These are phyloP conservation scores for Lamellibrachia columna DNA, from an alignment of 2,888 invertebrate species.

Conservation along the genomic window DNA sequence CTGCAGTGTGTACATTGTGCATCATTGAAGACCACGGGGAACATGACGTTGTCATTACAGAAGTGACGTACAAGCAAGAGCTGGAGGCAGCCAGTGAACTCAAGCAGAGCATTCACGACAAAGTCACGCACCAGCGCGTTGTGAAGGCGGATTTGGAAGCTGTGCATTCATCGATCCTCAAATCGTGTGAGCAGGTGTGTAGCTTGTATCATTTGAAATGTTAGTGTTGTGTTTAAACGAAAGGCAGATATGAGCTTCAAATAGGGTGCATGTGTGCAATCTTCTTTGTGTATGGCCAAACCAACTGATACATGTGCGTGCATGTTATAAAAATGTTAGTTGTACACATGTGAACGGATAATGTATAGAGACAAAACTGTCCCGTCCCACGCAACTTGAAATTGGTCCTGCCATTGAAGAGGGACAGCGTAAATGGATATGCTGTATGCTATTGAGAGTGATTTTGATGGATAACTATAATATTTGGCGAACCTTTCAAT, in stretches of 20 bases:
- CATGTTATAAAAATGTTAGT: no score
- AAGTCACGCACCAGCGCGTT: background rate
- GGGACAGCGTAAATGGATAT: no score
- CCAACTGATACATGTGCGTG: no score
- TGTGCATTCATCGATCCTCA: background rate
- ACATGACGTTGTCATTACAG: conserved; percentile 37
- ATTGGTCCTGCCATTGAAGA: no score
- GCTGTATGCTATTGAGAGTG: no score
- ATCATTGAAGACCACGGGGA: conserved; percentile 40
- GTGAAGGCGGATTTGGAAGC: background rate
- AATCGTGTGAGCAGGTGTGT: background rate
- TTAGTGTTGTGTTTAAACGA: background rate
- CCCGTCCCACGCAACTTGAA: no score
- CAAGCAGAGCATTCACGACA: background rate
- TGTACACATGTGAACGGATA: no score
- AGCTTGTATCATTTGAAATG: background rate
- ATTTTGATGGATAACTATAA: no score
- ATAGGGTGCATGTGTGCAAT: no score
- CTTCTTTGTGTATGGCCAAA: no score
- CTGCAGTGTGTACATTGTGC: conserved; percentile 43
- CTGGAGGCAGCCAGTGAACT: conserved; percentile 38
- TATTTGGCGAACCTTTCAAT: no score
- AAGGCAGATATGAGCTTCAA: background rate
- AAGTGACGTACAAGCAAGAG: conserved; percentile 33
- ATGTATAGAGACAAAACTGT: no score